Conservation (phyloP, 1,140 invertebrate genomes). For the Bombus affinis region DNA sequence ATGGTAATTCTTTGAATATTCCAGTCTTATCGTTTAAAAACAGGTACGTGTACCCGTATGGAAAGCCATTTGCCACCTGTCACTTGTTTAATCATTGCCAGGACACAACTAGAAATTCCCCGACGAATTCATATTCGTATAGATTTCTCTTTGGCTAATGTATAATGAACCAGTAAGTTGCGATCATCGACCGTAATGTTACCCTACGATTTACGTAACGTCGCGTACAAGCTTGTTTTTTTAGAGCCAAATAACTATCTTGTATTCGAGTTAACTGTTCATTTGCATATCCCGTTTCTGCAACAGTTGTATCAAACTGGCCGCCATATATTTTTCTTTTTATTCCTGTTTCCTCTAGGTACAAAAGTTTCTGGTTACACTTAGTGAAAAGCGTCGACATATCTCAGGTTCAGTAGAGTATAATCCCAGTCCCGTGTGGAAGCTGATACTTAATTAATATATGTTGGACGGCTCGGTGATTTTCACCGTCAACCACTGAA, state of each 20-base stretch:
- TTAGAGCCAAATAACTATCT: conserved; percentile 40
- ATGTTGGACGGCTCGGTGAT: background rate
- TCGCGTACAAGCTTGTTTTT: conserved; percentile 31
- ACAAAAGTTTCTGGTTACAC: background rate
- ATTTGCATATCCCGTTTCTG: conserved; percentile 69
- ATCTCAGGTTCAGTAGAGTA: conserved; percentile 26
- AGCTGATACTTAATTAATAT: conserved; percentile 53
- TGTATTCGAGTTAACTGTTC: conserved; percentile 59
- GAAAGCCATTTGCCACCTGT: background rate
- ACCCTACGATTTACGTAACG: conserved; percentile 55
- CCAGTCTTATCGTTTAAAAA: background rate
- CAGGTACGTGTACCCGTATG: background rate
- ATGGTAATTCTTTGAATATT: background rate
- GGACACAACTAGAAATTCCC: background rate
- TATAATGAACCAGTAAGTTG: background rate
- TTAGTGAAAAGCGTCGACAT: conserved; percentile 27
- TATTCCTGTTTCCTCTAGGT: background rate
- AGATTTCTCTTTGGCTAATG: conserved; percentile 6
- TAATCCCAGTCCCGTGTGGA: conserved; percentile 3
- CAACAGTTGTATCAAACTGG: conserved; percentile 52
- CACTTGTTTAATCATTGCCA: background rate
- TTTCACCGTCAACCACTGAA: conserved; percentile 20
- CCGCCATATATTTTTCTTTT: conserved; percentile 5
- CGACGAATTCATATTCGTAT: background rate
- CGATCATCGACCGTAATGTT: conserved; percentile 8